Base-by-base conservation (phyloP, 2,113 vertebrate genomes). In the Nicator chloris region DNA sequence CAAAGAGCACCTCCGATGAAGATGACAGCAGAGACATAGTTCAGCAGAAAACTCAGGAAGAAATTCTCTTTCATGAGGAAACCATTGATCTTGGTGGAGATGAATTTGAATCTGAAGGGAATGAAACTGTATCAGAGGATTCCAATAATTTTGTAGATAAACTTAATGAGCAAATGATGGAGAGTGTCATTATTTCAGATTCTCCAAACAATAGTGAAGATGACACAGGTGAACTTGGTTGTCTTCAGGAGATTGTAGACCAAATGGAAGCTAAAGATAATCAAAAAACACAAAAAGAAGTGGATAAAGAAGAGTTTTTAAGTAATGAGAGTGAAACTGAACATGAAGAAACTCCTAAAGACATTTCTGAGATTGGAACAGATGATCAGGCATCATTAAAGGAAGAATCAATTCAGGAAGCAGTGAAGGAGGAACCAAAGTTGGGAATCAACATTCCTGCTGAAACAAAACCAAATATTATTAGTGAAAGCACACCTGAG, bases 181-280 rank as follows among this genome's bases (percentile, higher is more conserved):
- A 99, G 79, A 99, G 99, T 5, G 99, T 99, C 70, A 98, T 99
- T 95, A 99, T 99, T 86, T 99, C 99, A 1, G 99, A 99, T 97
- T 99, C 99, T 1, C 99, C 99, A 3, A 99, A 98, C 79, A 98
- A 99, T 82, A 99, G 99, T 6, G 99, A 99, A 80, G 99, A 99
- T 22, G 99, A 99, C 9, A 96, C 97, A 0, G 98, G 97, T 23
- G 98, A 99, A 24, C 98, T 99, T 15, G 99, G 99, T 60, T 98
- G 98, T 26, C 93, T 99, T 53, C 98, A 96, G 78, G 98, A 98
- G 9, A 96, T 95, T 18, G 95, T 98, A 35, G 98, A 98, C 72
- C 97, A 98, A 49, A 76, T 96, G 17, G 97, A 96, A 96, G 94
- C 72, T 93, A 92, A 92, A 23, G 84, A 93, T 21, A 96, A 66